These are phyloP conservation scores for Sesia bembeciformis DNA, from an alignment of 2,888 invertebrate genomes.

Conservation along the genomic window DNA sequence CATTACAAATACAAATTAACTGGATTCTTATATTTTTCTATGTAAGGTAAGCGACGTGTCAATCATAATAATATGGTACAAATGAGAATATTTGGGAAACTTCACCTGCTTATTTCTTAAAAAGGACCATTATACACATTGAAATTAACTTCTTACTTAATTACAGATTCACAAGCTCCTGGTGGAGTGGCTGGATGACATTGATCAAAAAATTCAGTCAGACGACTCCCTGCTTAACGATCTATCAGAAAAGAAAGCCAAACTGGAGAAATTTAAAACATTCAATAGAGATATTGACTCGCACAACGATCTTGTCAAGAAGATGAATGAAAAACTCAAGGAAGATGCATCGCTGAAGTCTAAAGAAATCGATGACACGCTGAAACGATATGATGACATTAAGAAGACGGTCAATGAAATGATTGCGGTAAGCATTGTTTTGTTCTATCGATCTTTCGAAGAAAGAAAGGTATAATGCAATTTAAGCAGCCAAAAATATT, in stretches of 20 bases:
- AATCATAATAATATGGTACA: no score
- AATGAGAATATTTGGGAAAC: no score
- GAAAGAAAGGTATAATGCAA: background rate
- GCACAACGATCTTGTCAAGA: constrained; percentile 85
- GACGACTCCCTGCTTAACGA: constrained; percentile 85
- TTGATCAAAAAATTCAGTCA: constrained; percentile 86
- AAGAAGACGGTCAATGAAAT: constrained; percentile 78
- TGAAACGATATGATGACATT: constrained; percentile 81
- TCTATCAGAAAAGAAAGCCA: constrained; percentile 91
- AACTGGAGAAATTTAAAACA: constrained; percentile 89
- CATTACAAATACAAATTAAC: no score
- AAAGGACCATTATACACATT: background rate
- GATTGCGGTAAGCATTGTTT: constrained; percentile 69
- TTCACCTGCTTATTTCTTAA: no score
- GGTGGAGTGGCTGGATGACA: constrained; percentile 90
- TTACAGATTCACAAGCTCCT: constrained; percentile 80
- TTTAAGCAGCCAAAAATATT: no score
- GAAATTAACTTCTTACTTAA: background rate
- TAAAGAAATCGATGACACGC: constrained; percentile 80
- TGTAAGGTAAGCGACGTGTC: no score
- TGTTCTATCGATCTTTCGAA: background rate
- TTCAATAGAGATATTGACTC: constrained; percentile 87
- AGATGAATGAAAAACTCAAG: constrained; percentile 81
- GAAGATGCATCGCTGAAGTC: constrained; percentile 80
- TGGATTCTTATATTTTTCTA: background rate